These are phyloP conservation scores for Altica lythri DNA, from an alignment of 2,888 invertebrate genomes.

Conservation along the genomic window DNA sequence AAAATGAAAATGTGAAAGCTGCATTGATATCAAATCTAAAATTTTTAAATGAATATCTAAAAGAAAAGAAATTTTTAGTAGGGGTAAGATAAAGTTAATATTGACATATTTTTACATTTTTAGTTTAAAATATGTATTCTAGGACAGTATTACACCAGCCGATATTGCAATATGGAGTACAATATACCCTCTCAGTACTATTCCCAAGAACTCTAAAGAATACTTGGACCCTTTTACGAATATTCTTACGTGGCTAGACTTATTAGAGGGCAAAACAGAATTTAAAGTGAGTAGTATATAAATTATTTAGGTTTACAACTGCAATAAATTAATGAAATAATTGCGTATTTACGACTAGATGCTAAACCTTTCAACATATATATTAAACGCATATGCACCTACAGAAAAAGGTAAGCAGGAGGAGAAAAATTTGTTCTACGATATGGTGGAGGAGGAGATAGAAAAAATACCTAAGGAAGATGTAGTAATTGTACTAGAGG, in stretches of 20 bases:
- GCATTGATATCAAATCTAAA: constrained; percentile 62
- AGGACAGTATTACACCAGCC: constrained; percentile 68
- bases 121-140: constrained; percentile 43
- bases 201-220: constrained; percentile 62
- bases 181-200: constrained; percentile 67
- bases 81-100: constrained; percentile 58
- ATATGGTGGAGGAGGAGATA: too few relatives aligned
- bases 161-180: constrained; percentile 77
- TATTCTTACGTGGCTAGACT: constrained; percentile 66
- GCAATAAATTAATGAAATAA: too few relatives aligned
- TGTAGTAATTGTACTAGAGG: too few relatives aligned
- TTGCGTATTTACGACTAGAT: too few relatives aligned
- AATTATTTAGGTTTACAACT: too few relatives aligned
- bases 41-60: constrained; percentile 62
- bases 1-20: constrained; percentile 62
- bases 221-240: constrained; percentile 62
- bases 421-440: too few relatives aligned
- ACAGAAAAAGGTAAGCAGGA: too few relatives aligned
- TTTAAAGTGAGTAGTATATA: constrained; percentile 67
- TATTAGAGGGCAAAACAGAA: constrained; percentile 61
- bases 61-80: constrained; percentile 62
- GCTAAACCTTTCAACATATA: too few relatives aligned
- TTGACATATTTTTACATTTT: background rate
- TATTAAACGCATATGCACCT: too few relatives aligned
- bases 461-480: too few relatives aligned